Evolutionary conservation across 1,140 invertebrate species (phyloP).

Genomic region (Aphidius gifuensis): DNA sequence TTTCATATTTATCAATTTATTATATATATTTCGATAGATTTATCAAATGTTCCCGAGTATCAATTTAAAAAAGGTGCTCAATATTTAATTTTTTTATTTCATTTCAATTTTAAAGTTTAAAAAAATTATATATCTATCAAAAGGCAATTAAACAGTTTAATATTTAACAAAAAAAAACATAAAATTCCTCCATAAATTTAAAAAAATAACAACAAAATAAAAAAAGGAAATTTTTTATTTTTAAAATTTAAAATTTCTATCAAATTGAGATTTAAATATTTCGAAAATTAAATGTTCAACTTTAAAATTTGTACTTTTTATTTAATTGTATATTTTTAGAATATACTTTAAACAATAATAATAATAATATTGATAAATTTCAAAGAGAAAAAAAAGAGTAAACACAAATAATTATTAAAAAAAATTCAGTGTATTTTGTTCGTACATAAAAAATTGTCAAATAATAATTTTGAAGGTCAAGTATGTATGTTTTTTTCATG

Average conservation of each 20-base stretch:
- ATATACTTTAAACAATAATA: constrained; percentile 2
- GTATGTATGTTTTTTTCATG: too few relatives aligned
- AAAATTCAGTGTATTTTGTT: background rate
- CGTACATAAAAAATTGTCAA: constrained; percentile 3
- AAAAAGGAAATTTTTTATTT: background rate
- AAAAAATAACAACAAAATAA: constrained; percentile 5
- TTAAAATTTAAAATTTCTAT: background rate
- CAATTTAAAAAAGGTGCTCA: constrained; percentile 3
- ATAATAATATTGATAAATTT: constrained; percentile 13
- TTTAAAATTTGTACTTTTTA: too few relatives aligned
- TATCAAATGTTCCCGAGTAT: constrained; percentile 17
- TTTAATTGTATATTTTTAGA: constrained; percentile 3
- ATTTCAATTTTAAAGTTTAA: constrained; percentile 9
- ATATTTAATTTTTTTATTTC: constrained; percentile 4
- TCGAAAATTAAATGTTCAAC: background rate
- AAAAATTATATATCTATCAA: constrained; percentile 12
- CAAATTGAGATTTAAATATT: background rate
- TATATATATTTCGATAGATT: constrained; percentile 20
- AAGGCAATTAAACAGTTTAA: background rate
- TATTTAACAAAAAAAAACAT: constrained; percentile 3
- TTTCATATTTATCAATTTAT: constrained; percentile 22
- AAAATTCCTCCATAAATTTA: constrained; percentile 12
- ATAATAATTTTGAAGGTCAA: background rate
- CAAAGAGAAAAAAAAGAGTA: background rate
- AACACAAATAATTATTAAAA: too few relatives aligned